Evolutionary conservation across 2,113 vertebrate genomes (phyloP), one percentile per base, ranked within the genome.

Genomic region (Proteles cristata): DNA sequence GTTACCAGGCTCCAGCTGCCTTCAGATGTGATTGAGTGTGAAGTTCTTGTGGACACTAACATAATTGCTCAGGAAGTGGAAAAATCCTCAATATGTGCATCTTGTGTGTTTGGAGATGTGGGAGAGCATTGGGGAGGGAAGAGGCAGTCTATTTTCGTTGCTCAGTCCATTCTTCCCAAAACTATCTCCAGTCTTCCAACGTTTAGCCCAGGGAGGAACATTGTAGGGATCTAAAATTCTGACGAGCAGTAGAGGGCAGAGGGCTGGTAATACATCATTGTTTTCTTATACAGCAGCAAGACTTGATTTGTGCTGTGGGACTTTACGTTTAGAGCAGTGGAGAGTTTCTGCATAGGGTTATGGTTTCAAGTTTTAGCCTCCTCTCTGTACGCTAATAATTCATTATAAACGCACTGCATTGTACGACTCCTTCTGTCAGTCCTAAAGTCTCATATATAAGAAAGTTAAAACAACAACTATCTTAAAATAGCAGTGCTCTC

Each of bases 121-220:
- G 28, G 80, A 23, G 45, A n/a, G 23, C 10, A 4, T 7, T 50
- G 15, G 79, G 58, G 3, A 0, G 12, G 45, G 79, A 53, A 53
- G 39, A 48, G 71, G 28, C 63, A 76, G 17, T 69, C 53, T 90
- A 21, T 93, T 94, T 94, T 88, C 69, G 35, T 53, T 28, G 83
- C 73, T 91, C 63, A 82, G 61, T 95, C 92, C 89, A 91, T 94
- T 95, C 96, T 76, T 76, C 96, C 69, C 68, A 2, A 63, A 86
- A 92, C 61, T 66, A 53, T 26, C 71, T 55, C 66, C 3, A 16
- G 39, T 39, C 76, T 93, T 61, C 26, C 39, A 73, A 19, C n/a
- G 50, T 66, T 96, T 53, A 73, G 39, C 48, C 48, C 28, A 63
- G 55, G 81, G 43, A 90, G 63, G 90, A 93, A 97, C 95, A 97